A percentile compares a stretch with the other conserved stretches of the same genome.
phyloP scores from a whole-genome alignment of 2,888 invertebrate species.

The Pomacea canaliculata region DNA sequence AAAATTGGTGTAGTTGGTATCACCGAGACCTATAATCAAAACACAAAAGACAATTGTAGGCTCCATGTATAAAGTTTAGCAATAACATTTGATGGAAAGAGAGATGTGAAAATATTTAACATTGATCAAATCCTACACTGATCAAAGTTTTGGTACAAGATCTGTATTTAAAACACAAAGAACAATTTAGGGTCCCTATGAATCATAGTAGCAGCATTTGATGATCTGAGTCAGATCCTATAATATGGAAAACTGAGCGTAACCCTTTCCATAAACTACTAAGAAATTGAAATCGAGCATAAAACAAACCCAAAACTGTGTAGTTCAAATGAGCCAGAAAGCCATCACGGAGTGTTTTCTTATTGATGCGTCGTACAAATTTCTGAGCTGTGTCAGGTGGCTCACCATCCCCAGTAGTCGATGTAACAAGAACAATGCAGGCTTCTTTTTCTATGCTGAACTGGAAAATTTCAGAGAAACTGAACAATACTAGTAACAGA shows the following conservation, averaged over 20 bases:
- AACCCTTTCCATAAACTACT: too few species aligned
- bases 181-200: too few species aligned
- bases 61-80: too few species aligned
- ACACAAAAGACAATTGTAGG: constrained; percentile 6
- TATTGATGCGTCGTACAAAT: constrained; percentile 71
- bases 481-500: too few species aligned
- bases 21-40: constrained; percentile 72
- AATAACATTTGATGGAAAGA: too few species aligned
- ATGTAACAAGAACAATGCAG: constrained; percentile 72
- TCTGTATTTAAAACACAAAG: too few species aligned
- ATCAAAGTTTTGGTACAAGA: too few species aligned
- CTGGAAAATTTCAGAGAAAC: constrained; percentile 41
- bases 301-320: constrained; percentile 70
- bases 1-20: constrained; percentile 75
- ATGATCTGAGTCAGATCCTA: too few species aligned
- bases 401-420: constrained; percentile 75
- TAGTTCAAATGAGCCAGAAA: constrained; percentile 70
- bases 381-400: constrained; percentile 73
- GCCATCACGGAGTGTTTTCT: constrained; percentile 65
- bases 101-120: background rate
- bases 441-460: constrained; percentile 63
- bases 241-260: too few species aligned
- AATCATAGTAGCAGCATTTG: too few species aligned
- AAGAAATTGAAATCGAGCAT: too few species aligned
- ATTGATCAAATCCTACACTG: background rate